Conservation (phyloP, 2,797 vertebrate genomes). For the Crocodylus rhombifer region DNA sequence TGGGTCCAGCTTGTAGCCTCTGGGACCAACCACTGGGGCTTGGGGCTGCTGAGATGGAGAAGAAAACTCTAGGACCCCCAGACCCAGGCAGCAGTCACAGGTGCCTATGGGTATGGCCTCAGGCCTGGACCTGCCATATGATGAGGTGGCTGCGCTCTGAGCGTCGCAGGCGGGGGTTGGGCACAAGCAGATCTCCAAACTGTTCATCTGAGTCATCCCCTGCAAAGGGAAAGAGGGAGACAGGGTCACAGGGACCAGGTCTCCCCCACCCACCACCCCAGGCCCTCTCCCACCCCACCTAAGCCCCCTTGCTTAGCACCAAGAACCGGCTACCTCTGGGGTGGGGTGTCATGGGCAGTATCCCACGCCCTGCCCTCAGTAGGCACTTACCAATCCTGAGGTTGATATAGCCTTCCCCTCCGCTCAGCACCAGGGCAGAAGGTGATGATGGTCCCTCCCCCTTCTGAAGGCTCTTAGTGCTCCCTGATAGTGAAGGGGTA, state of each 20-base stretch:
- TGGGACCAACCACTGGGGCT: too few species aligned
- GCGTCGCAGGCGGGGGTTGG: slow-evolving; percentile 66
- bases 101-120: not conserved
- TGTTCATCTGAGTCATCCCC: slow-evolving; percentile 54
- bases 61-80: too few species aligned
- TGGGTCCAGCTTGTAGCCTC: too few species aligned
- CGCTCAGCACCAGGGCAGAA: slow-evolving; percentile 83
- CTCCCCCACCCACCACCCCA: not conserved
- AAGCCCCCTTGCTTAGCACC: too few species aligned
- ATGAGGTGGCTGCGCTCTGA: slow-evolving; percentile 89
- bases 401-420: slow-evolving; percentile 90
- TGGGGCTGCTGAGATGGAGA: too few species aligned
- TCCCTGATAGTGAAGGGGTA: not conserved
- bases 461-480: not conserved
- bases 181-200: slow-evolving; percentile 51
- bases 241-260: not conserved
- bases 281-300: too few species aligned
- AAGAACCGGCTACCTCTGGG: not conserved
- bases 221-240: slow-evolving; percentile 23
- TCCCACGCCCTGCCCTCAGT: not conserved
- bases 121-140: slow-evolving; percentile 82
- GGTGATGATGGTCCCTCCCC: not conserved
- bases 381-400: slow-evolving; percentile 85
- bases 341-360: not conserved
- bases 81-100: not conserved